Conservation (phyloP, 2,888 invertebrate genomes). For the Emesis furor region DNA sequence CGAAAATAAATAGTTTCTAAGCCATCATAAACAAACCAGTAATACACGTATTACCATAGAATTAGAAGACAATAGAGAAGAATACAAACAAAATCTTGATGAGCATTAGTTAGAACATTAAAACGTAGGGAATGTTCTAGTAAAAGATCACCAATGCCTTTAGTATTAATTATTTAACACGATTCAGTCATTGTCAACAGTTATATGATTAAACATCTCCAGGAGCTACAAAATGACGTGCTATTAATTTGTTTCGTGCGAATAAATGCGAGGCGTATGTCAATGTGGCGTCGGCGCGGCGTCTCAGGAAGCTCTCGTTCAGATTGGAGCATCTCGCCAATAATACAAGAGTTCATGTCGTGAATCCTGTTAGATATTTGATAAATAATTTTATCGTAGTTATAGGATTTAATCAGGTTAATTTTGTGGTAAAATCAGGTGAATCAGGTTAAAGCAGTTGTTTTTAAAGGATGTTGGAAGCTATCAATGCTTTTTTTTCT, state of each 20-base stretch:
- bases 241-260: slow-evolving; percentile 88
- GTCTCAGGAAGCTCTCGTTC: slow-evolving; percentile 62
- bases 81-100: too few species aligned
- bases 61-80: too few species aligned
- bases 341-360: neutral
- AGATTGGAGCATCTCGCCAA: slow-evolving; percentile 65
- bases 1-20: too few species aligned
- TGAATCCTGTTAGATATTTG: neutral
- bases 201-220: slow-evolving; percentile 81
- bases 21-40: too few species aligned
- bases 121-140: neutral
- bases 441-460: too few species aligned
- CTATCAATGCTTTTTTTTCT: too few species aligned
- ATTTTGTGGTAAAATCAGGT: too few species aligned
- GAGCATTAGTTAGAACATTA: too few species aligned
- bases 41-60: too few species aligned
- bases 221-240: slow-evolving; percentile 84
- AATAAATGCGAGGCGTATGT: slow-evolving; percentile 88
- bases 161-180: slow-evolving; percentile 55
- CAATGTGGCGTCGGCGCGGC: slow-evolving; percentile 67
- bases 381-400: too few species aligned
- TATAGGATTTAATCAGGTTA: too few species aligned
- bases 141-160: slow-evolving; percentile 8
- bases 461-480: too few species aligned
- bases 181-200: slow-evolving; percentile 42